Conservation (phyloP, 35 echinoderm and acorn worm genomes). For the Diadema setosum region DNA sequence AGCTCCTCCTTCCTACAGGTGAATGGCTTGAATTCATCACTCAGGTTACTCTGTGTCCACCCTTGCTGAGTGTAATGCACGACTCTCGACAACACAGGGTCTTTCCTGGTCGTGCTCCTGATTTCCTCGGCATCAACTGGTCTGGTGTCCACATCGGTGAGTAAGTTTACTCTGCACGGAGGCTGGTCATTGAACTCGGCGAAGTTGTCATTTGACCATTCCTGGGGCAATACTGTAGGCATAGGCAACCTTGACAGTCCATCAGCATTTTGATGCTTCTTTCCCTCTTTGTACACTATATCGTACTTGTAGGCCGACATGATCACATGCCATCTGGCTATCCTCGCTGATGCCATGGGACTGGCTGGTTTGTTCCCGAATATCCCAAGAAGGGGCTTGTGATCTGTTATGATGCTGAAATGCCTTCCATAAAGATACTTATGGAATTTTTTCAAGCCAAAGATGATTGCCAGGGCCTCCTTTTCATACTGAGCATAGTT, state of each 20-base stretch:
- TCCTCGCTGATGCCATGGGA: conserved; percentile 44
- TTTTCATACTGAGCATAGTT: conserved; percentile 75
- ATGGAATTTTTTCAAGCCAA: conserved; percentile 56
- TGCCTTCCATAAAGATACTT: conserved; percentile 46
- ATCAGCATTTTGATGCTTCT: conserved; percentile 17
- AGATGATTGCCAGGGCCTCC: conserved; percentile 40
- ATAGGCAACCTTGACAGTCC: conserved; percentile 15
- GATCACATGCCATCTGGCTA: conserved; percentile 45
- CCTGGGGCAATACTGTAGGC: not conserved
- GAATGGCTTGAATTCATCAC: not conserved
- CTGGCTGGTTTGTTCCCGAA: conserved; percentile 50
- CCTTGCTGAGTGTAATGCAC: conserved; percentile 14
- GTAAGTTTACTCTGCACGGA: not conserved
- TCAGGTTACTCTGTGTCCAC: not conserved
- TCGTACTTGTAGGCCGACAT: conserved; percentile 31
- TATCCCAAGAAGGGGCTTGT: conserved; percentile 47
- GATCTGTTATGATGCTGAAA: conserved; percentile 65
- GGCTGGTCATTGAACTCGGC: not conserved
- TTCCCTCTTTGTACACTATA: conserved; percentile 35
- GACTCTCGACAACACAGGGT: conserved; percentile 18
- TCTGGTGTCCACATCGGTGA: not conserved
- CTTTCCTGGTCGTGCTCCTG: not conserved
- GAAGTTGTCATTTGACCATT: not conserved
- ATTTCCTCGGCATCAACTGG: conserved; percentile 47
- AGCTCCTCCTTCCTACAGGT: conserved; percentile 12